Evolutionary conservation across 2,797 vertebrate species (phyloP).

Genomic region (Selene dorsalis): DNA sequence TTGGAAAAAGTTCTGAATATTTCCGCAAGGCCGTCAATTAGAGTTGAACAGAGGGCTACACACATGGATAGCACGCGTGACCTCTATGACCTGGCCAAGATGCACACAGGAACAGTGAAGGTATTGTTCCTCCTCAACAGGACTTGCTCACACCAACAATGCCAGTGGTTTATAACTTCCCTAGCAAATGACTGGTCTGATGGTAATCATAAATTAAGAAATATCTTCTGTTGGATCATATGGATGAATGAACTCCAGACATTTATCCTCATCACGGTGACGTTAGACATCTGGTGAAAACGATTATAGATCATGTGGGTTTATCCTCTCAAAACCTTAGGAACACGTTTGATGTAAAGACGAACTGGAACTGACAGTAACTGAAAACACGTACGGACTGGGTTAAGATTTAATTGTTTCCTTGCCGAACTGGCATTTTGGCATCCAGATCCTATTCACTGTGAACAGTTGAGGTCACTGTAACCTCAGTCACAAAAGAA

Average conservation of each 20-base stretch:
- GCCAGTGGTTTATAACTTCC: conserved; percentile 16
- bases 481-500: conserved; percentile 13
- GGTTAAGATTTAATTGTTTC: conserved; percentile 2
- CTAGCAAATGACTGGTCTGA: neutral
- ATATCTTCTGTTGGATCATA: conserved; percentile 14
- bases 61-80: conserved; percentile 5
- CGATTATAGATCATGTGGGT: conserved; percentile 43
- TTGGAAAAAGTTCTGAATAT: conserved; percentile 14
- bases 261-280: conserved; percentile 27
- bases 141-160: conserved; percentile 23
- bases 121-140: conserved; percentile 38
- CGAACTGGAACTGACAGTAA: conserved; percentile 4
- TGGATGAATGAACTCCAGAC: conserved; percentile 4
- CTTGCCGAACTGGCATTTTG: neutral
- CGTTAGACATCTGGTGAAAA: conserved; percentile 22
- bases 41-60: conserved; percentile 19
- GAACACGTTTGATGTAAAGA: neutral
- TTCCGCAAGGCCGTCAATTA: conserved; percentile 14
- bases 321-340: conserved; percentile 26
- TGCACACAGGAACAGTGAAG: conserved; percentile 32
- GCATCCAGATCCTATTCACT: neutral
- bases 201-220: neutral
- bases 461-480: conserved; percentile 29
- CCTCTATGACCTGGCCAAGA: conserved; percentile 19
- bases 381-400: conserved; percentile 16